Percentiles rank a stretch among this genome's conserved stretches.
phyloP scores from a whole-genome alignment of 1,140 invertebrate genomes.

The Trachymyrmex cornetzi region DNA sequence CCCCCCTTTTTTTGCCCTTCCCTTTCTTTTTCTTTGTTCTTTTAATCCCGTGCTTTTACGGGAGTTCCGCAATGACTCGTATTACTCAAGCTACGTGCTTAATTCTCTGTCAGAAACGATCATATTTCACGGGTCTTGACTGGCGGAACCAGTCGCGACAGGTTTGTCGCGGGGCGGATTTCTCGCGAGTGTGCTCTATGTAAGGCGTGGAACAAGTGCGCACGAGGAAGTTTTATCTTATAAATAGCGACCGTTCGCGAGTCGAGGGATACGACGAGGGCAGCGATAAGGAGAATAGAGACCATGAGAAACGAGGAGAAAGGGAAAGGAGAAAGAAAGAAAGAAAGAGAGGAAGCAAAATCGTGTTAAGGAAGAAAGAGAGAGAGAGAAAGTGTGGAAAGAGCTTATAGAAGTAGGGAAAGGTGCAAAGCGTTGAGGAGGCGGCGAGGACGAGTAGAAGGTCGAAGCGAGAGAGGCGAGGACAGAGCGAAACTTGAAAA shows the following conservation, averaged over 20 bases:
- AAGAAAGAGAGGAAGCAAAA: constrained; percentile 29
- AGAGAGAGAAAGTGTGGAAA: constrained; percentile 43
- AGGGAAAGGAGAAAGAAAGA: constrained; percentile 29
- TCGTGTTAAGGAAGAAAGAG: constrained; percentile 13
- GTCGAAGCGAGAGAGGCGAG: constrained; percentile 52
- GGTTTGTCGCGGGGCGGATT: constrained; percentile 66
- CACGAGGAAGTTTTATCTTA: constrained; percentile 55
- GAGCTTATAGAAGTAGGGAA: constrained; percentile 34
- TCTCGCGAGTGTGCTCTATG: constrained; percentile 51
- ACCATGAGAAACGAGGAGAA: constrained; percentile 57
- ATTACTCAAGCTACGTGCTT: constrained; percentile 66
- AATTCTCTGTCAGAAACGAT: constrained; percentile 69
- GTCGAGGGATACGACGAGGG: not conserved
- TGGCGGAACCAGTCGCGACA: constrained; percentile 66
- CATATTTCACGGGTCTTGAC: constrained; percentile 73
- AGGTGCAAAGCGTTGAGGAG: constrained; percentile 12
- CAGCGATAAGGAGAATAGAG: constrained; percentile 67
- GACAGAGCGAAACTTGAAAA: constrained; percentile 78
- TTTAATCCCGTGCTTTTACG: constrained; percentile 31
- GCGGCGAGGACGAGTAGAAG: constrained; percentile 10
- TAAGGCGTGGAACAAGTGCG: constrained; percentile 34
- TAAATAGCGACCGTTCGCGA: constrained; percentile 26
- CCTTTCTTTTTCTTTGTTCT: not conserved
- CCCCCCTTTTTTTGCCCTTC: no score
- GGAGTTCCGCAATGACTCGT: constrained; percentile 35